These are phyloP conservation scores for Suncus etruscus DNA, from an alignment of 2,113 vertebrate species.

Conservation along the genomic window DNA sequence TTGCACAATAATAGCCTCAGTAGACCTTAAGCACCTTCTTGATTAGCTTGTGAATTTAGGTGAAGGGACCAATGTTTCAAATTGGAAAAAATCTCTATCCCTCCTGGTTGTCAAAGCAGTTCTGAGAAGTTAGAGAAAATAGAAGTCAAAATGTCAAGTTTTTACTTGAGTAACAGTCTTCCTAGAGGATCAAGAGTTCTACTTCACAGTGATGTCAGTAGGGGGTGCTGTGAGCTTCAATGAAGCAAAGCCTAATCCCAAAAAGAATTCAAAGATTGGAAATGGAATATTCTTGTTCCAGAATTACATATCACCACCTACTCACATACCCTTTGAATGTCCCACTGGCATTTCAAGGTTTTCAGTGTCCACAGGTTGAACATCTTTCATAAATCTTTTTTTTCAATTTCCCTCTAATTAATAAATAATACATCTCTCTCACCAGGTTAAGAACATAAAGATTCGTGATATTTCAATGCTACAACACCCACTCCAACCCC, in stretches of 20 bases:
- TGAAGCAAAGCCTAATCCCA: not conserved
- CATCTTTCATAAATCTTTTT: not conserved
- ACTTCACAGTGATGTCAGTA: not conserved
- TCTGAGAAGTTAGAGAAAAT: not conserved
- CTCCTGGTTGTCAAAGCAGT: not conserved
- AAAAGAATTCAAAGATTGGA: not conserved
- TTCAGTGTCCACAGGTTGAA: not conserved
- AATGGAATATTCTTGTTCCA: not conserved
- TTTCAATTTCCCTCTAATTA: not conserved
- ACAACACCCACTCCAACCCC: not conserved
- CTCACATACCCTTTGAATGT: not conserved
- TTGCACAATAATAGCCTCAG: not conserved
- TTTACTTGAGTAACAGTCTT: constrained; percentile 33
- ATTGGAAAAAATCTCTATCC: not conserved
- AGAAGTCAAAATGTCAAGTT: constrained; percentile 5
- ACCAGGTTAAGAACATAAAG: not conserved
- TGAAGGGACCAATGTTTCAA: not conserved
- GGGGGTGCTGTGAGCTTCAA: not conserved
- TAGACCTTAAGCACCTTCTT: constrained; percentile 4
- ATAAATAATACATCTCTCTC: not conserved
- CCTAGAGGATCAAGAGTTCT: not conserved
- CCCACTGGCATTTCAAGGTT: not conserved
- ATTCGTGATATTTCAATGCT: not conserved
- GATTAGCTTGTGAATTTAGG: constrained; percentile 11
- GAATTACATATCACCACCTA: not conserved